Percentiles rank a stretch among this genome's conserved stretches.
Evolutionary conservation across 2,888 invertebrate genomes (phyloP).

Genomic region (Melanotus villosus): DNA sequence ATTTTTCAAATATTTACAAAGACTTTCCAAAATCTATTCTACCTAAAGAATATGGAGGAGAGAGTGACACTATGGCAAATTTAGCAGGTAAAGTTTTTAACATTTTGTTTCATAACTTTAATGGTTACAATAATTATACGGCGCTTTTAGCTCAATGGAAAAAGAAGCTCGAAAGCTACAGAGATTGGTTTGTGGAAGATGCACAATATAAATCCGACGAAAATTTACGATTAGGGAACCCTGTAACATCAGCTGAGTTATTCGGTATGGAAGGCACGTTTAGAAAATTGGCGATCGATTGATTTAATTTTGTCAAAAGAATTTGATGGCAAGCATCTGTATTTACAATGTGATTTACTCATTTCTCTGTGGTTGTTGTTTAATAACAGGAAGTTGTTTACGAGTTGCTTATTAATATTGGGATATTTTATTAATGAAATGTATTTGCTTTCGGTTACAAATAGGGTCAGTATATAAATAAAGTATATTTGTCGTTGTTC

Average conservation of each 20-base stretch:
- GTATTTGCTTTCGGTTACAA: no score
- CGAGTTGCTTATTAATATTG: no score
- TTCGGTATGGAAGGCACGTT: constrained; percentile 70
- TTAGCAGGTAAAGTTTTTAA: not conserved
- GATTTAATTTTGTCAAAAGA: constrained; percentile 66
- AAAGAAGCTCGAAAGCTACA: constrained; percentile 69
- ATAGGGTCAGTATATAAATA: no score
- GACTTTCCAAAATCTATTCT: not conserved
- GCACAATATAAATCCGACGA: constrained; percentile 69
- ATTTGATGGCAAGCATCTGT: no score
- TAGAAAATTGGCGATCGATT: constrained; percentile 51
- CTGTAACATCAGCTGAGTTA: constrained; percentile 70
- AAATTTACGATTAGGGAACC: constrained; percentile 69
- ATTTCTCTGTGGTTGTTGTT: no score
- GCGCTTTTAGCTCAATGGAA: constrained; percentile 63
- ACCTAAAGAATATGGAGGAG: constrained; percentile 17
- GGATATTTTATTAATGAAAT: no score
- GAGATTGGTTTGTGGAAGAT: constrained; percentile 71
- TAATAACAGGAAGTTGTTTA: no score
- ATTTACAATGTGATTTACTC: no score
- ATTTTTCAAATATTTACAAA: not conserved
- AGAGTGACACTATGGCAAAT: not conserved
- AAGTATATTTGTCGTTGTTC: no score
- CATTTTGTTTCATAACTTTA: not conserved
- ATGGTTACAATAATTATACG: not conserved